phyloP scores from a whole-genome alignment of 2,888 invertebrate species.

The Aspidiotus destructor region DNA sequence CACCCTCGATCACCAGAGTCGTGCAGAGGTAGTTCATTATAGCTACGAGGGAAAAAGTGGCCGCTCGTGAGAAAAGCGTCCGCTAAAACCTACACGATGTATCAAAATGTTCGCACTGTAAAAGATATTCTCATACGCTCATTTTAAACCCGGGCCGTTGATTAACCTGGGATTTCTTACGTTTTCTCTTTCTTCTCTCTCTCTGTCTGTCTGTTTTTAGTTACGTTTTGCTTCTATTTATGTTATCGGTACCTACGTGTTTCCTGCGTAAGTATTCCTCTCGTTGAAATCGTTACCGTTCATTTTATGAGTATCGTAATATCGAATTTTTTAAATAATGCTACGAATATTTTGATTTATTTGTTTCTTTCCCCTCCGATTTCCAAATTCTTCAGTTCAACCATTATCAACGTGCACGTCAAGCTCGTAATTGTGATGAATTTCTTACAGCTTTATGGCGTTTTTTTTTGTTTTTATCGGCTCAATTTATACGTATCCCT shows the following conservation, averaged over 20 bases:
- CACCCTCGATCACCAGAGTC: slow-evolving; percentile 18
- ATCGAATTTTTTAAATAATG: neutral
- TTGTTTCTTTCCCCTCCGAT: neutral
- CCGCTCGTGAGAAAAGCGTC: slow-evolving; percentile 4
- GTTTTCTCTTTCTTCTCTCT: neutral
- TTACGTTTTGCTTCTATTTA: slow-evolving; percentile 8
- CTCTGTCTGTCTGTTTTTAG: slow-evolving; percentile 16
- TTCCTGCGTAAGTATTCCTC: slow-evolving; percentile 7
- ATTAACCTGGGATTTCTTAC: slow-evolving; percentile 9
- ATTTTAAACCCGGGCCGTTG: neutral
- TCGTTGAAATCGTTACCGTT: slow-evolving; percentile 21
- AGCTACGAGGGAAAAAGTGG: slow-evolving; percentile 24
- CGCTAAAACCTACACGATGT: neutral
- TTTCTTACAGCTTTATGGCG: neutral
- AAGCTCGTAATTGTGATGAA: neutral
- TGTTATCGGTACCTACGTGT: slow-evolving; percentile 1
- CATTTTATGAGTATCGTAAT: slow-evolving; percentile 11
- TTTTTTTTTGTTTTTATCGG: neutral
- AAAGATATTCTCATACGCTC: slow-evolving; percentile 3
- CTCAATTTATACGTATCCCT: neutral
- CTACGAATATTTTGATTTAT: slow-evolving; percentile 5
- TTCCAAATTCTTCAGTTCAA: neutral
- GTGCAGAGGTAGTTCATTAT: slow-evolving; percentile 19
- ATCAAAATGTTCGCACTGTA: neutral
- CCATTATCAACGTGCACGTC: neutral